Conservation (phyloP, 2,888 invertebrate genomes). For the Pherbina coryleti region DNA sequence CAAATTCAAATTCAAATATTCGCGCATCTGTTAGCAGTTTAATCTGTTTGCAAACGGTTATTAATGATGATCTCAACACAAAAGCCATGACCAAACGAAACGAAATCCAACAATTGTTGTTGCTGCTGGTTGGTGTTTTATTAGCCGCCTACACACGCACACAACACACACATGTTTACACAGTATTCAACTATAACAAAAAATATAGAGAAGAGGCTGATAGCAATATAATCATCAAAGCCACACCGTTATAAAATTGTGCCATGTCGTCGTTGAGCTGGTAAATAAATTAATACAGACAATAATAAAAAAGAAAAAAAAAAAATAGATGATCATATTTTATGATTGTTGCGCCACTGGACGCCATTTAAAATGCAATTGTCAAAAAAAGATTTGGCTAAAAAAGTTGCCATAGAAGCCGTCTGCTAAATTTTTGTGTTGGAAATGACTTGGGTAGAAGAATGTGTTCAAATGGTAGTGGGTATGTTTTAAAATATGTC, state of each 20-base stretch:
- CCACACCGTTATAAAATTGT: slow-evolving; percentile 39
- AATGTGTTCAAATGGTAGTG: background rate
- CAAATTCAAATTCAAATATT: slow-evolving; percentile 29
- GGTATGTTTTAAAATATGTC: background rate
- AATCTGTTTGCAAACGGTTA: slow-evolving; percentile 52
- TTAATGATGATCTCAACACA: slow-evolving; percentile 50
- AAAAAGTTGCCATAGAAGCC: background rate
- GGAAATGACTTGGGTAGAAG: background rate
- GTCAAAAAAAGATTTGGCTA: no score
- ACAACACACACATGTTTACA: background rate
- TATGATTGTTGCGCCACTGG: slow-evolving; percentile 49
- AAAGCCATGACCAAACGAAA: slow-evolving; percentile 26
- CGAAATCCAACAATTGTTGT: slow-evolving; percentile 10
- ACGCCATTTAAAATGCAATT: slow-evolving; percentile 47
- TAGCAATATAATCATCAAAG: slow-evolving; percentile 48
- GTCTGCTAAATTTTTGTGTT: background rate
- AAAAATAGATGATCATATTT: slow-evolving; percentile 44
- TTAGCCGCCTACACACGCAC: background rate
- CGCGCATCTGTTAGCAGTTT: slow-evolving; percentile 50
- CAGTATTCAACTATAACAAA: slow-evolving; percentile 33
- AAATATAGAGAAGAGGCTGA: slow-evolving; percentile 39
- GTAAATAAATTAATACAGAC: slow-evolving; percentile 16
- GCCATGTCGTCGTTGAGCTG: background rate
- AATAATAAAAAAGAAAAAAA: slow-evolving; percentile 3
- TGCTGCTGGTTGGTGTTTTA: background rate